These are phyloP conservation scores for Beris chalybata DNA, from an alignment of 2,888 invertebrate species.

Conservation along the genomic window DNA sequence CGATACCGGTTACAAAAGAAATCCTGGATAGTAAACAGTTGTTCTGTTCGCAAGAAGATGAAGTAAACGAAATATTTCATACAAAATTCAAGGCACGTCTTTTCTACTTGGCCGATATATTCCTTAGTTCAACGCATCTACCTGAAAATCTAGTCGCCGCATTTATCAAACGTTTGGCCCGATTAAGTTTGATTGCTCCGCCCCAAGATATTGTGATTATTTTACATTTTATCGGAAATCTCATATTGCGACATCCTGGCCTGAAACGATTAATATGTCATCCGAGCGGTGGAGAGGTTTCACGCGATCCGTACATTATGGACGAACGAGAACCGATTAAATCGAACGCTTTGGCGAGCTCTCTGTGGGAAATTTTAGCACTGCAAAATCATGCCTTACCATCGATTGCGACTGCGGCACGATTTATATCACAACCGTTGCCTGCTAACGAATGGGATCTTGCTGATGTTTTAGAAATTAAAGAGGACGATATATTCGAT, in stretches of 20 bases:
- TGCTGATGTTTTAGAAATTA: slow-evolving; percentile 65
- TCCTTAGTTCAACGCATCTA: slow-evolving; percentile 90
- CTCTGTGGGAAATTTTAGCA: slow-evolving; percentile 88
- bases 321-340: slow-evolving; percentile 77
- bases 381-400: slow-evolving; percentile 75
- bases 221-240: slow-evolving; percentile 81
- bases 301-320: slow-evolving; percentile 80
- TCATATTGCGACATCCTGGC: slow-evolving; percentile 82
- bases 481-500: slow-evolving; percentile 72
- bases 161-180: slow-evolving; percentile 85
- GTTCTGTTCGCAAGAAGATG: slow-evolving; percentile 51
- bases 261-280: slow-evolving; percentile 68
- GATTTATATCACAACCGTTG: slow-evolving; percentile 68
- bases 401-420: slow-evolving; percentile 70
- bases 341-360: slow-evolving; percentile 83
- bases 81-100: slow-evolving; percentile 87
- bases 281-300: slow-evolving; percentile 54
- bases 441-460: slow-evolving; percentile 72
- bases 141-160: slow-evolving; percentile 90
- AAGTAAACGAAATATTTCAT: slow-evolving; percentile 67
- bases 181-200: slow-evolving; percentile 81
- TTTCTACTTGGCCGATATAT: slow-evolving; percentile 85
- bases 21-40: slow-evolving; percentile 47
- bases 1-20: slow-evolving; percentile 55
- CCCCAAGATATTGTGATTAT: slow-evolving; percentile 76